Evolutionary conservation across 2,797 vertebrate genomes (phyloP).

Genomic region (Falco peregrinus): DNA sequence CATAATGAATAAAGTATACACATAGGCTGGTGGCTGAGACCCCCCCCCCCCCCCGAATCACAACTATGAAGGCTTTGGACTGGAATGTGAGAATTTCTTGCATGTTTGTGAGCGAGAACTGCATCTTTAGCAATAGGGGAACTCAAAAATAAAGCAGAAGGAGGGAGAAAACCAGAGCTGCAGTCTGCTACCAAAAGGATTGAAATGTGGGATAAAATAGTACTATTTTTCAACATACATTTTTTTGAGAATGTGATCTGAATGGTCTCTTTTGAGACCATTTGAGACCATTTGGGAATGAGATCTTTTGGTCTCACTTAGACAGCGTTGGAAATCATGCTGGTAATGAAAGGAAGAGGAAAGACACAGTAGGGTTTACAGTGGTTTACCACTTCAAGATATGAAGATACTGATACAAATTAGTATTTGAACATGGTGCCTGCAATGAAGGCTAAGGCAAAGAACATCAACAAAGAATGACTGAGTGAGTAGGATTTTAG

Average conservation of each 20-base stretch:
- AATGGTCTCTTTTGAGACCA: background rate
- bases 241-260: background rate
- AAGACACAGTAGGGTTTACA: background rate
- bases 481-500: background rate
- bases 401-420: background rate
- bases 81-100: background rate
- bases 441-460: background rate
- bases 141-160: background rate
- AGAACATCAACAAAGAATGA: background rate
- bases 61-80: background rate
- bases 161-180: background rate
- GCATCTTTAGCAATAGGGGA: background rate
- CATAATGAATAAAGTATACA: background rate
- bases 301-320: background rate
- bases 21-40: background rate
- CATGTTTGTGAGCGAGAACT: background rate
- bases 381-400: background rate
- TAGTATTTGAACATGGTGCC: background rate
- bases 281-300: no score
- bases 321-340: background rate
- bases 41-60: background rate
- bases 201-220: background rate
- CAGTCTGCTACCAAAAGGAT: background rate
- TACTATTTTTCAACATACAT: background rate
- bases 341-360: background rate